Evolutionary conservation across 2,888 invertebrate genomes (phyloP).

Genomic region (Sarcophaga variegata): DNA sequence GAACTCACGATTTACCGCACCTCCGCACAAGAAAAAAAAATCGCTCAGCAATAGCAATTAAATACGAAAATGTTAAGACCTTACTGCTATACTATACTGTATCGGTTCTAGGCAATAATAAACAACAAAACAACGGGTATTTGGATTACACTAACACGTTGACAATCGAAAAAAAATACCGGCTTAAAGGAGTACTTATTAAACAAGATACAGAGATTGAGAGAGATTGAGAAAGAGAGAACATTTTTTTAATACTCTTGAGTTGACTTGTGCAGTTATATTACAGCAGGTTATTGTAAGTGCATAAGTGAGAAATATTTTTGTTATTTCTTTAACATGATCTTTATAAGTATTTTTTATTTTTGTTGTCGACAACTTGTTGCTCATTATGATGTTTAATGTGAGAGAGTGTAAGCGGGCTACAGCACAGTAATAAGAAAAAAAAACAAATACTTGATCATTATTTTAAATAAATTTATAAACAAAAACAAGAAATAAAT

Average conservation of each 20-base stretch:
- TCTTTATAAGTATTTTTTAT: constrained; percentile 28
- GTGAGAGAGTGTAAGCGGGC: not conserved
- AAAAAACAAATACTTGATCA: not conserved
- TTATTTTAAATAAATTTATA: not conserved
- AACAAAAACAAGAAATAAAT: constrained; percentile 19
- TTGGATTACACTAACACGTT: not conserved
- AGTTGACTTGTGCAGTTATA: not conserved
- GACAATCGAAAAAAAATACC: constrained; percentile 46
- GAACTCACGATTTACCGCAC: constrained; percentile 55
- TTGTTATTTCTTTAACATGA: constrained; percentile 29
- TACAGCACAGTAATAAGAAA: too few species aligned
- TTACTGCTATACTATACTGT: not conserved
- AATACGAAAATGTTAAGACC: constrained; percentile 61
- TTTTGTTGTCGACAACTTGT: not conserved
- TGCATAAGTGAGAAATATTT: not conserved
- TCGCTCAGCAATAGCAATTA: constrained; percentile 53
- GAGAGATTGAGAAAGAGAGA: not conserved
- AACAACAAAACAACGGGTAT: constrained; percentile 22
- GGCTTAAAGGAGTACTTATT: constrained; percentile 52
- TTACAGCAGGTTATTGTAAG: constrained; percentile 22
- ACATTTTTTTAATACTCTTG: not conserved
- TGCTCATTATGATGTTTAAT: constrained; percentile 27
- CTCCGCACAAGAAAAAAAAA: constrained; percentile 30
- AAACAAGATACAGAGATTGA: not conserved
- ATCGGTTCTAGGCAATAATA: constrained; percentile 3